Conservation (phyloP, 1,140 invertebrate species). For the Mizuhopecten yessoensis region DNA sequence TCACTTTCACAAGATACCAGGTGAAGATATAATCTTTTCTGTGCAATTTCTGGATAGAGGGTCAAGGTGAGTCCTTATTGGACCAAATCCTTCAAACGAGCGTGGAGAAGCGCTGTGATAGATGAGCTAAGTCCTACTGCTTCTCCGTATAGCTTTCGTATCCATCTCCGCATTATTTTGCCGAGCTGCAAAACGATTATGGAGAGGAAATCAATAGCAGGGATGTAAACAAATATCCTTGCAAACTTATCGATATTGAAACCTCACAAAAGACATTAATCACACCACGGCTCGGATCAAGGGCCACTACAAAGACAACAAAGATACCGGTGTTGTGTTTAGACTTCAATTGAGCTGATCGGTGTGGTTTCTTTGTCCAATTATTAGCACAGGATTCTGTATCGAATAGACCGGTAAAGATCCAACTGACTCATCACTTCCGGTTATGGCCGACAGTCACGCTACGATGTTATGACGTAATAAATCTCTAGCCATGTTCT, state of each 20-base stretch:
- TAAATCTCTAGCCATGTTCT: no score
- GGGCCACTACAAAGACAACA: background rate
- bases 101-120: background rate
- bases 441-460: background rate
- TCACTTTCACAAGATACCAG: no score
- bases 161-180: background rate
- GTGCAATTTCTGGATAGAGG: no score
- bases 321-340: background rate
- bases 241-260: conserved; percentile 1
- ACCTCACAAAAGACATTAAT: background rate
- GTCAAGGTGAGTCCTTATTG: background rate
- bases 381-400: background rate
- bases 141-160: background rate
- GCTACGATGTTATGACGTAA: background rate
- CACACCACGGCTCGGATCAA: background rate
- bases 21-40: no score
- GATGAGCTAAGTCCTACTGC: background rate
- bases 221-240: conserved; percentile 1
- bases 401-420: background rate
- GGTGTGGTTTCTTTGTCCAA: background rate
- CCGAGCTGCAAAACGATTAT: background rate
- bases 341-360: no score
- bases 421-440: background rate
- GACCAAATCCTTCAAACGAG: no score
- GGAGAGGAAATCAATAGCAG: background rate